Evolutionary conservation across 1,140 invertebrate species (phyloP), one percentile per base, ranked within the genome.

Genomic region (Aplysia californica): DNA sequence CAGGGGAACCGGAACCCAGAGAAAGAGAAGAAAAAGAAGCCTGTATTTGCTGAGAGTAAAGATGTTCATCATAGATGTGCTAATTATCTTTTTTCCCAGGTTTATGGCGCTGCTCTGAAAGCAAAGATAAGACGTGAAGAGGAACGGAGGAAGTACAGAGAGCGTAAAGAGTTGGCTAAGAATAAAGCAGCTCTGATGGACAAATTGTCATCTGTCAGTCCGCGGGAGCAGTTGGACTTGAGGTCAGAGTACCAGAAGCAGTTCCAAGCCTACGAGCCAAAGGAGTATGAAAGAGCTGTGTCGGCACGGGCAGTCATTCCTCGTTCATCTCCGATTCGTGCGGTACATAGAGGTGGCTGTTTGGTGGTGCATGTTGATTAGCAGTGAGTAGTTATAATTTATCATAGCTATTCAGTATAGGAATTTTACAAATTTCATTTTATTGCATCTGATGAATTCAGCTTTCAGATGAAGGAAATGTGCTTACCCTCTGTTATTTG

Each of bases 181-280:
- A 10, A 50, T 50, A 15, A n/a, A 26, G 29, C 58, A 74, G 59
- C 3, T 64, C 21, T 74, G 35, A 3, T 64, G 58, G 71, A 74
- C 21, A 61, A 65, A 31, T 38, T 74, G 4, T 3, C 35, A 21
- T 21, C 58, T 5, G 5, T n/a, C 3, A 23, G 4, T 10, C 15
- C 59, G 5, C n/a, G 23, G 3, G 59, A 74, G 15, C 26, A 3
- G 29, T 2, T 2, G 10, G 58, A 41, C 29, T 74, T 35, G 58
- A 38, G 35, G 38, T 74, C 71, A 3, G 71, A 74, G 38, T 74
- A 74, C 59, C n/a, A 29, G 2, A 38, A 64, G 50, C 71, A 74
- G 71, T 74, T 64, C 38, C 71, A 74, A 44, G 71, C 58, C 3
- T 74, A 74, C 58, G 58, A 74, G 33, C 71, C 71, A 6, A 64